Percentiles rank a stretch among this genome's conserved stretches.
These are phyloP conservation scores for Leptopilina clavipes DNA, from an alignment of 1,140 invertebrate genomes.

Conservation along the genomic window DNA sequence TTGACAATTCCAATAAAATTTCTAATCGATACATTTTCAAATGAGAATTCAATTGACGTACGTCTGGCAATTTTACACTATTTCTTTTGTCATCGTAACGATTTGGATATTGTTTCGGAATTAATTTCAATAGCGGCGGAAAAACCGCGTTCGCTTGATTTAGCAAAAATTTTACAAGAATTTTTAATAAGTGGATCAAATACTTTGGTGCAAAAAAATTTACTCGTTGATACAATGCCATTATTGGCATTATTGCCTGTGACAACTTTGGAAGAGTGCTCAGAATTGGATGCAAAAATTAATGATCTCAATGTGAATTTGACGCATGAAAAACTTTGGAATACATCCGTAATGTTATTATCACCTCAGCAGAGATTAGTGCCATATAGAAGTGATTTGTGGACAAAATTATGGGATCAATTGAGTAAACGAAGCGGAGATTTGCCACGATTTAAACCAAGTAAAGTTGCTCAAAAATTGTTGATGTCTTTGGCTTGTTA, in stretches of 20 bases:
- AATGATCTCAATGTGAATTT: slow-evolving; percentile 73
- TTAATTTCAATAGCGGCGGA: slow-evolving; percentile 74
- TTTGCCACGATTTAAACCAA: slow-evolving; percentile 79
- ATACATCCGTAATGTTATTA: slow-evolving; percentile 87
- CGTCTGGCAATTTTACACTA: slow-evolving; percentile 86
- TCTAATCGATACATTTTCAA: slow-evolving; percentile 81
- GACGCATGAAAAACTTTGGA: slow-evolving; percentile 83
- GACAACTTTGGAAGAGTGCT: slow-evolving; percentile 77
- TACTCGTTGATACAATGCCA: slow-evolving; percentile 81
- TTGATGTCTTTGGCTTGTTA: slow-evolving; percentile 86
- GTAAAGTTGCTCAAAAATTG: slow-evolving; percentile 83
- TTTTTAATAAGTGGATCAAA: slow-evolving; percentile 84
- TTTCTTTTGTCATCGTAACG: slow-evolving; percentile 83
- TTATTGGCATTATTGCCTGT: slow-evolving; percentile 82
- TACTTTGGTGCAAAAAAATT: slow-evolving; percentile 81
- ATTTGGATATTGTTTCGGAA: slow-evolving; percentile 82
- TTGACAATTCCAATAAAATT: slow-evolving; percentile 79
- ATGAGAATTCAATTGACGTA: slow-evolving; percentile 79
- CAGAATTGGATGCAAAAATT: slow-evolving; percentile 75
- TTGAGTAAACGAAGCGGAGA: slow-evolving; percentile 77
- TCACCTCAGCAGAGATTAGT: slow-evolving; percentile 86
- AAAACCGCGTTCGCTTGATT: slow-evolving; percentile 73
- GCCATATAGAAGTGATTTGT: slow-evolving; percentile 86
- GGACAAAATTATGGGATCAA: slow-evolving; percentile 87
- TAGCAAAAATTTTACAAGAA: slow-evolving; percentile 83